Evolutionary conservation across 1,140 invertebrate genomes (phyloP).

Genomic region (Ceratina japonica): DNA sequence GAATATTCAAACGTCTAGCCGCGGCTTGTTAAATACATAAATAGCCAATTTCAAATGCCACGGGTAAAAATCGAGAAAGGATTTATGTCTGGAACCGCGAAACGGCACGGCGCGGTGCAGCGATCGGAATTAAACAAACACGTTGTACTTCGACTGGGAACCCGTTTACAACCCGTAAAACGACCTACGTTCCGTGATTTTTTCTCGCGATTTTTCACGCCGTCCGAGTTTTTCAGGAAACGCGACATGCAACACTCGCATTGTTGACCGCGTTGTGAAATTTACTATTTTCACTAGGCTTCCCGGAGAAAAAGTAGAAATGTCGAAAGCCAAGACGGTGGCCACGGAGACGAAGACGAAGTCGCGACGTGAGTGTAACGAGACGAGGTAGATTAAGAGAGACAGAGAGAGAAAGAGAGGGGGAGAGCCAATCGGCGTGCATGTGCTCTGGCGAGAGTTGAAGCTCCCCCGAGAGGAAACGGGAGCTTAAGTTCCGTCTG

Average conservation of each 20-base stretch:
- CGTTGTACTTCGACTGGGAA: no score
- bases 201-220: not conserved
- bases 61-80: not conserved
- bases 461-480: slow-evolving; percentile 15
- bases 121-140: not conserved
- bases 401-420: not conserved
- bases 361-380: not conserved
- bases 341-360: no score
- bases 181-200: no score
- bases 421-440: not conserved
- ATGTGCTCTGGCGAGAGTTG: not conserved
- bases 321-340: no score
- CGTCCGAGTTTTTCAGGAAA: no score
- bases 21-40: not conserved
- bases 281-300: not conserved
- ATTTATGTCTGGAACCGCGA: not conserved
- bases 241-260: no score
- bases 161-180: no score
- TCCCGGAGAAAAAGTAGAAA: no score
- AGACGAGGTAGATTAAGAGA: not conserved
- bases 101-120: not conserved
- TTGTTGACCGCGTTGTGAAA: not conserved
- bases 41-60: not conserved
- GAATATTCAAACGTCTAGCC: slow-evolving; percentile 11
- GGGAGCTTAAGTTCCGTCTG: slow-evolving; percentile 44